A percentile compares a stretch with the other conserved stretches of the same genome.
Evolutionary conservation across 2,888 invertebrate genomes (phyloP).

Genomic region (Lithophane socia): DNA sequence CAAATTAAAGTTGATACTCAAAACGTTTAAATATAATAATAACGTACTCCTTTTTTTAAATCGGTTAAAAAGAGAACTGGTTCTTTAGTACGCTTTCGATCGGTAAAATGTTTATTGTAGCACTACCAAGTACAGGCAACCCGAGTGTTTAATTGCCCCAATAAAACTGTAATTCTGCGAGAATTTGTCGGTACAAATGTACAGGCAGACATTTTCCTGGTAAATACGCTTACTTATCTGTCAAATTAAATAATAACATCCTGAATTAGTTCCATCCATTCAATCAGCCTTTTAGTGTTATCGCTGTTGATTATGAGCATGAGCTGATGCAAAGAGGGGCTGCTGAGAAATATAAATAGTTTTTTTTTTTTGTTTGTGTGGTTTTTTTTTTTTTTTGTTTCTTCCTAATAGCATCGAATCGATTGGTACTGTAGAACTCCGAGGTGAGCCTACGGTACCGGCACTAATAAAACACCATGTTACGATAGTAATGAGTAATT

Average conservation of each 20-base stretch:
- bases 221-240: constrained; percentile 20
- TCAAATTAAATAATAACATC: constrained; percentile 28
- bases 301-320: neutral
- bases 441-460: too few species aligned
- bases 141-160: constrained; percentile 52
- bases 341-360: too few species aligned
- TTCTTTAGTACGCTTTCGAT: constrained; percentile 6
- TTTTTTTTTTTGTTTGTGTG: too few species aligned
- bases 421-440: too few species aligned
- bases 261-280: constrained; percentile 12
- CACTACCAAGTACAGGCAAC: constrained; percentile 34
- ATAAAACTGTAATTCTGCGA: constrained; percentile 45
- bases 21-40: constrained; percentile 11
- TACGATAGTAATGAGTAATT: too few species aligned
- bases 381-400: too few species aligned
- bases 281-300: constrained; percentile 15
- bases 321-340: neutral
- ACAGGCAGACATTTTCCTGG: constrained; percentile 5
- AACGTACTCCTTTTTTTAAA: neutral
- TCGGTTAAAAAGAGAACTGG: constrained; percentile 23
- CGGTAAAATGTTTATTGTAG: constrained; percentile 39
- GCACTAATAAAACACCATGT: too few species aligned
- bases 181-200: constrained; percentile 36
- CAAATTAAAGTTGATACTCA: constrained; percentile 1
- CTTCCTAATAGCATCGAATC: too few species aligned